Conservation (phyloP, 92 coral and sea anemone genomes). For the Muricea muricata region DNA sequence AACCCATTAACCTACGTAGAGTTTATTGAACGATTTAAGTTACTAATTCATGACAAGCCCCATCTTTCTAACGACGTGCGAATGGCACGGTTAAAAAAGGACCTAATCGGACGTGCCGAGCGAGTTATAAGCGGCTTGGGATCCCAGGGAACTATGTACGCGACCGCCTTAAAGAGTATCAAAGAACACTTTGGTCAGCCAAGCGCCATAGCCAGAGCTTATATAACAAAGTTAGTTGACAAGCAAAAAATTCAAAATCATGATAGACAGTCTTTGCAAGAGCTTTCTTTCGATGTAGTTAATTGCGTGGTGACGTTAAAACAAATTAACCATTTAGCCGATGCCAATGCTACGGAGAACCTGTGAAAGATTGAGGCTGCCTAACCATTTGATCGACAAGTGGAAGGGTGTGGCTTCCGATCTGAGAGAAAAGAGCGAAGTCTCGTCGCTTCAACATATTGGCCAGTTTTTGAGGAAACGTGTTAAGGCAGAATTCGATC, state of each 20-base stretch:
- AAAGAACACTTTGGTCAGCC: too few relatives aligned
- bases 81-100: slow-evolving; percentile 30
- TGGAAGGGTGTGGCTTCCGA: slow-evolving; percentile 36
- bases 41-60: too few relatives aligned
- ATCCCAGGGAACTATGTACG: too few relatives aligned
- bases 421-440: slow-evolving; percentile 26
- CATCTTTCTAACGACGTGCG: slow-evolving; percentile 52
- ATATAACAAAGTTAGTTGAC: too few relatives aligned
- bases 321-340: slow-evolving; percentile 37
- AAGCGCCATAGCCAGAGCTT: too few relatives aligned
- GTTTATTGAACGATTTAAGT: too few relatives aligned
- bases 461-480: slow-evolving; percentile 28
- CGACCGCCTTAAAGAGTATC: too few relatives aligned
- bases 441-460: slow-evolving; percentile 21
- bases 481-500: slow-evolving; percentile 45
- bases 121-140: too few relatives aligned
- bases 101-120: too few relatives aligned
- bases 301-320: slow-evolving; percentile 45
- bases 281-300: slow-evolving; percentile 47
- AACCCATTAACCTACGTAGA: too few relatives aligned
- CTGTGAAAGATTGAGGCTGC: slow-evolving; percentile 35
- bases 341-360: slow-evolving; percentile 55
- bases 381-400: slow-evolving; percentile 10
- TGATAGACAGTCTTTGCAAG: too few relatives aligned
- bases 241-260: slow-evolving; percentile 5